Evolutionary conservation across 2,888 invertebrate genomes (phyloP).

Genomic region (Pachymerium ferrugineum): DNA sequence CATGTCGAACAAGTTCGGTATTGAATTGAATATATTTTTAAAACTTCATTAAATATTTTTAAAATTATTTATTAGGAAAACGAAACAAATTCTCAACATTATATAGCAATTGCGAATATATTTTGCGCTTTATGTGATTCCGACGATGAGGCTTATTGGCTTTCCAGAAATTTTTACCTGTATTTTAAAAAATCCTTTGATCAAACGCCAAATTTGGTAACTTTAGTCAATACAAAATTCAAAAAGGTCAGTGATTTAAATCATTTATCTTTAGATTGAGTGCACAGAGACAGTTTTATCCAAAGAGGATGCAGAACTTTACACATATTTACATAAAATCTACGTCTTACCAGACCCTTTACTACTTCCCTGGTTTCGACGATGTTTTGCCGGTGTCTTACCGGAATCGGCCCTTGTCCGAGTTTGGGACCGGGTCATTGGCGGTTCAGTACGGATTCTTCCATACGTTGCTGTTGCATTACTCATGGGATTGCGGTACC

Average conservation of each 20-base stretch:
- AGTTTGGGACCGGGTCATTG: slow-evolving; percentile 83
- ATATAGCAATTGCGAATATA: background rate
- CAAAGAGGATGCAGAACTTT: slow-evolving; percentile 69
- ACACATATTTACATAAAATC: slow-evolving; percentile 60
- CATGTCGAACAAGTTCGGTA: background rate
- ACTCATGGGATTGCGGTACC: background rate
- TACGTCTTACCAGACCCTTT: slow-evolving; percentile 62
- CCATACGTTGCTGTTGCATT: slow-evolving; percentile 67
- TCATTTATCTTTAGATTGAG: slow-evolving; percentile 17
- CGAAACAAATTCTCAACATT: slow-evolving; percentile 5
- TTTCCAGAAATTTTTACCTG: background rate
- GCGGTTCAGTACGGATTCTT: slow-evolving; percentile 75
- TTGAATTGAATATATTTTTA: background rate
- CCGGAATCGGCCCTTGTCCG: slow-evolving; percentile 70
- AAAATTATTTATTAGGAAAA: slow-evolving; percentile 11
- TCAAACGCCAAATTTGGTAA: background rate
- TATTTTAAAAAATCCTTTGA: background rate
- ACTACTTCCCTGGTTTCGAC: slow-evolving; percentile 70
- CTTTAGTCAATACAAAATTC: background rate
- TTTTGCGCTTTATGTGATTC: background rate
- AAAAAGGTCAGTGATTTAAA: background rate
- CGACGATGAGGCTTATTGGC: slow-evolving; percentile 23
- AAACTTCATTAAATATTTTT: background rate
- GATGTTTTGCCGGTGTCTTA: slow-evolving; percentile 74
- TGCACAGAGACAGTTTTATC: slow-evolving; percentile 50